Evolutionary conservation across 2,888 invertebrate genomes (phyloP), one percentile per base, ranked within the genome.

Genomic region (Cosmia trapezina): DNA sequence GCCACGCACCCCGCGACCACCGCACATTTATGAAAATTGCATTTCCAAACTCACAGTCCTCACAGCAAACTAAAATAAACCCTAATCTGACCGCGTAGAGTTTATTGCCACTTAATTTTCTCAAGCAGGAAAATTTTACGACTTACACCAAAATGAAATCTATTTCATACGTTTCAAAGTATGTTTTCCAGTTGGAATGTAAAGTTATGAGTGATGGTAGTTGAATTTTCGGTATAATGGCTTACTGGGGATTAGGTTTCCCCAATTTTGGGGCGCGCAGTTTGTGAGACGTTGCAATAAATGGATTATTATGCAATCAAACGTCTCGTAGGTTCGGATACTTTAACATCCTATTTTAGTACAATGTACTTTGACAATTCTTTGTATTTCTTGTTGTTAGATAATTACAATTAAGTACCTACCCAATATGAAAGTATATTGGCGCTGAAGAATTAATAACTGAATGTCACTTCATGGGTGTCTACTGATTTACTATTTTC

Each of bases 1-100:
- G 51, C 76, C 78, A 43, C 76, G 62, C 73, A 61, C 75, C 78
- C 87, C 54, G 68, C 76, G 76, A 81, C 84, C 80, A 70, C 82
- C 86, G 82, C 89, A 91, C 93, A 93, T 93, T 95, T 95, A 95
- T 95, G 95, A 94, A 95, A 95, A 94, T 95, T 94, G 95, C 94
- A 96, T 96, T 96, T 95, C 92, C 93, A 94, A 95, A 92, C 91
- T 88, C 86, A 80, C 77, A 86, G 61, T 73, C 76, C 85, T 82
- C 83, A 86, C 76, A 85, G 81, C 94, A 91, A 90, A 91, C 93
- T 86, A 93, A 95, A 94, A 90, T 93, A 91, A 91, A 93, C 95
- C 91, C 89, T 96, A 94, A 92, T 90, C 80, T 89, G 77, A 90
- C 89, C 88, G 78, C 88, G 86, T 91, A 95, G 89, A 92, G 94